Evolutionary conservation across 2,797 vertebrate genomes (phyloP), one percentile per base, ranked within the genome.

Genomic region (Spea hammondii): DNA sequence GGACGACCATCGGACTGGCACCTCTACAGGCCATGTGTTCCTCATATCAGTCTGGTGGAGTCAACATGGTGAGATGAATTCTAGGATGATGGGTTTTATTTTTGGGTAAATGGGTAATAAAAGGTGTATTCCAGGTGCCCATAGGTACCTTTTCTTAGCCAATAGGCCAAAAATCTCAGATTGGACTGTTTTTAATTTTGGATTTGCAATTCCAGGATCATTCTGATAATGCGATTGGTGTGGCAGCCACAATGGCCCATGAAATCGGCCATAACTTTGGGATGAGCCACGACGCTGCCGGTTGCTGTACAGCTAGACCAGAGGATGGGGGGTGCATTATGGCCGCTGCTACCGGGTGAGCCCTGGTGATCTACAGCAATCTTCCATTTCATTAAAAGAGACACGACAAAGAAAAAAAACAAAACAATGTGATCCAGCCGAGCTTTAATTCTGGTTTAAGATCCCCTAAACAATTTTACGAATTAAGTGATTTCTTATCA

Each of bases 261-360:
- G 98, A 99, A 89, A 95, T 99, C 92, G 98, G 98, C 48, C 98
- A 99, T 91, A 99, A 99, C 85, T 98, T 99, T 50, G 98, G 98
- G 10, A 99, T 99, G 97, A 98, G 89, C 79, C 98, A 99, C 0
- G 98, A 99, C 81, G 92, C 88, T 14, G 57, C 84, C 0, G 92
- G 93, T 74, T 99, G 97, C 88, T 99, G 97, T 80, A 90, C 84
- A 0, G 93, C 95, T 6, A 91, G 84, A 4, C 87, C 94, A 0
- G 93, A 94, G 0, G 94, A 98, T 0, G 97, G 98, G 8, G 98
- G 98, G 14, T 99, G 98, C 84, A 98, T 99, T 90, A 99, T 99
- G 98, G 98, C 97, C 0, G 94, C 97, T 49, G 96, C 98, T 53
- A 99, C 96, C 0, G 97, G 98, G 98, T 99, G 87, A 89, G 90